Evolutionary conservation across 23 tunicate species (phyloP).

Genomic region (Halocynthia aurantium): DNA sequence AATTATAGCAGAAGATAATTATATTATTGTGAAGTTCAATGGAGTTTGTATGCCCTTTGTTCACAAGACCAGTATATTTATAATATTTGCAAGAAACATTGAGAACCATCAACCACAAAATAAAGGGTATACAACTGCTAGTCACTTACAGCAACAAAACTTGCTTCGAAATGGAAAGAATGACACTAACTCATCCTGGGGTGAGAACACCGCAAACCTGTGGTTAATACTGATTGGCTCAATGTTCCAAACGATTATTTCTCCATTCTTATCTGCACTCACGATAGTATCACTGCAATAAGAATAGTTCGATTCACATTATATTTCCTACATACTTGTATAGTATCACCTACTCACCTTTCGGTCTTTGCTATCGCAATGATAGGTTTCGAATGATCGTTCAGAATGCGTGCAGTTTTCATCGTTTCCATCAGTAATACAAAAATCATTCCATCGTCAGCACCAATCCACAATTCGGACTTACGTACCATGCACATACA

Average conservation of each 20-base stretch:
- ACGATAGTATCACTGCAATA: constrained; percentile 31
- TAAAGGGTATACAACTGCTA: neutral
- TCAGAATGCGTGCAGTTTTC: constrained; percentile 39
- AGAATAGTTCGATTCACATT: neutral
- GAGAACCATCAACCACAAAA: neutral
- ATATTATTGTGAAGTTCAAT: no score
- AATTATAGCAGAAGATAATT: no score
- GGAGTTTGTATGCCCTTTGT: neutral
- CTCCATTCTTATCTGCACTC: constrained; percentile 54
- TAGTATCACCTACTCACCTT: constrained; percentile 22
- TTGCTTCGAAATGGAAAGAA: neutral
- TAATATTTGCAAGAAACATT: neutral
- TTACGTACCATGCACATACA: constrained; percentile 26
- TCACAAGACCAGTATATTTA: neutral
- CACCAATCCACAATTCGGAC: constrained; percentile 73
- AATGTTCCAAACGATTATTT: constrained; percentile 44
- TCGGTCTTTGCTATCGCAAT: constrained; percentile 30
- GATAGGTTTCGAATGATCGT: constrained; percentile 49
- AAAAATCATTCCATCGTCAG: constrained; percentile 49
- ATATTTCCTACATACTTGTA: neutral
- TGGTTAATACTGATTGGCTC: constrained; percentile 17
- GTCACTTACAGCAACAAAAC: constrained; percentile 69
- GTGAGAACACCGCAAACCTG: constrained; percentile 5
- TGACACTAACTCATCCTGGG: constrained; percentile 8
- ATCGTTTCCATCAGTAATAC: constrained; percentile 31